Percentiles rank a stretch among this genome's conserved stretches.
These are phyloP conservation scores for Shargacucullia verbasci DNA, from an alignment of 2,888 invertebrate species.

Conservation along the genomic window DNA sequence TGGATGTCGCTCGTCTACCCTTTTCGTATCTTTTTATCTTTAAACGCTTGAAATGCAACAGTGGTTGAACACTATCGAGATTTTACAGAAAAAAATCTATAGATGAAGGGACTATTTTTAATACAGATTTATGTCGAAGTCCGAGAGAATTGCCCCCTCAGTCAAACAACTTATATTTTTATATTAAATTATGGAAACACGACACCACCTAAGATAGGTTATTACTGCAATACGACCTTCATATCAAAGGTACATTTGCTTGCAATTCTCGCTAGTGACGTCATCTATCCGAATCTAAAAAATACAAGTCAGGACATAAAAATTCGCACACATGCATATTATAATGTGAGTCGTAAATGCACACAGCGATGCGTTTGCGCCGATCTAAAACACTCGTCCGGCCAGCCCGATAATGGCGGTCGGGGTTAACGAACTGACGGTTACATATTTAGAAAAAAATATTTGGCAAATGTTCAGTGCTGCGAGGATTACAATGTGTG, in stretches of 20 bases:
- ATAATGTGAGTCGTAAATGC: constrained; percentile 46
- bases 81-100: too few species aligned
- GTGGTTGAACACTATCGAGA: too few species aligned
- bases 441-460: constrained; percentile 89
- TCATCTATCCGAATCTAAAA: constrained; percentile 64
- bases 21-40: too few species aligned
- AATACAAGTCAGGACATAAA: constrained; percentile 61
- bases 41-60: too few species aligned
- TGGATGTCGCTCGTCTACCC: too few species aligned
- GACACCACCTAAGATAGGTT: constrained; percentile 14
- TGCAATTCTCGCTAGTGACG: constrained; percentile 42
- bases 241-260: constrained; percentile 21
- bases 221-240: constrained; percentile 19
- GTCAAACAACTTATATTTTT: too few species aligned
- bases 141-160: too few species aligned
- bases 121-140: too few species aligned
- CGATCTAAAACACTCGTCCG: constrained; percentile 85
- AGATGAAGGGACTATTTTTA: too few species aligned
- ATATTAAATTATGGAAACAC: neutral
- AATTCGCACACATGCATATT: constrained; percentile 56
- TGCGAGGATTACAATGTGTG: constrained; percentile 64
- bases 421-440: constrained; percentile 76
- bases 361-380: constrained; percentile 69
- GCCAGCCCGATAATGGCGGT: constrained; percentile 81
- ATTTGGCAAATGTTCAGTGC: constrained; percentile 87